A percentile compares a stretch with the other conserved stretches of the same genome.
phyloP scores from a whole-genome alignment of 2,888 invertebrate genomes.

The Subacronicta megacephala region DNA sequence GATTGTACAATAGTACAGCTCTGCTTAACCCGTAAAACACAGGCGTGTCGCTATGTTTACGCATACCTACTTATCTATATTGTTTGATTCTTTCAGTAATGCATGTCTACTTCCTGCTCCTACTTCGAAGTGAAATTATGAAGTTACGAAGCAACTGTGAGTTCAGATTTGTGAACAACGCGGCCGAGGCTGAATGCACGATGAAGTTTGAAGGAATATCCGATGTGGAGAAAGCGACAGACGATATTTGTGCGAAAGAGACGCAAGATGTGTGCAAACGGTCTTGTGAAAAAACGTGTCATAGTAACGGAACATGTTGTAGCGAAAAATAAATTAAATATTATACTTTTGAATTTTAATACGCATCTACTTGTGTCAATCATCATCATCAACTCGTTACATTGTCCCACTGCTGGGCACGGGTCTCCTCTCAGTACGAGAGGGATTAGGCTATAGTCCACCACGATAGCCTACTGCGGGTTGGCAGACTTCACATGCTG shows the following conservation, averaged over 20 bases:
- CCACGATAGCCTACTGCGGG: no score
- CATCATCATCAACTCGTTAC: no score
- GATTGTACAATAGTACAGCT: no score
- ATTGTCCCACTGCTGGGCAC: no score
- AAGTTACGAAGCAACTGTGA: constrained; percentile 36
- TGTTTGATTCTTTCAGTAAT: constrained; percentile 14
- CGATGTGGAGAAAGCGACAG: constrained; percentile 10
- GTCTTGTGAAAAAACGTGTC: constrained; percentile 5
- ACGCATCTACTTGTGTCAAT: no score
- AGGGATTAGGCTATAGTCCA: no score
- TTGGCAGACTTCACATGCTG: no score
- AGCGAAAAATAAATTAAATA: neutral
- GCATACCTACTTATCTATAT: neutral
- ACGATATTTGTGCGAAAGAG: neutral
- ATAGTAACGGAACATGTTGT: neutral
- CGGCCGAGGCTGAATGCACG: constrained; percentile 30
- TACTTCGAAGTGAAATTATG: constrained; percentile 49
- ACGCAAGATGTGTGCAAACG: neutral
- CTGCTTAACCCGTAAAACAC: no score
- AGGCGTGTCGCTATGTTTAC: no score
- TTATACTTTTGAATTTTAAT: no score
- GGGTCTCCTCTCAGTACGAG: no score
- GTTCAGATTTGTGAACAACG: constrained; percentile 48
- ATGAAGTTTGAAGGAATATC: constrained; percentile 15
- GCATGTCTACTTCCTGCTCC: constrained; percentile 33